Conservation (phyloP, 2,113 vertebrate genomes). For the Pelodiscus sinensis region DNA sequence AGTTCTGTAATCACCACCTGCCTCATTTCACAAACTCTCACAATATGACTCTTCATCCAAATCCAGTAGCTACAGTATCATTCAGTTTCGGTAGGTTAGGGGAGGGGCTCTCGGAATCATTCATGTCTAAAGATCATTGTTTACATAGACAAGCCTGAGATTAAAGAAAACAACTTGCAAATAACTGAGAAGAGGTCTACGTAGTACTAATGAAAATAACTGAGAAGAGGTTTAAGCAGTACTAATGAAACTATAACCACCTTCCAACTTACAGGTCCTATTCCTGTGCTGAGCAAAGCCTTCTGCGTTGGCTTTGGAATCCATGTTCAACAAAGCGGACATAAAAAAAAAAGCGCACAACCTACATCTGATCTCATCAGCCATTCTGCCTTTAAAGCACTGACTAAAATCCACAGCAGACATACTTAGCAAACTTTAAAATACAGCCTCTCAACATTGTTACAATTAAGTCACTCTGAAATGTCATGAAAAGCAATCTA, state of each 20-base stretch:
- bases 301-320: neutral
- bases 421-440: constrained; percentile 85
- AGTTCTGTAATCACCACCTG: rapidly evolving
- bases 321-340: constrained; percentile 47
- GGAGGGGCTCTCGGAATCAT: neutral
- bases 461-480: constrained; percentile 89
- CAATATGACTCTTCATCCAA: neutral
- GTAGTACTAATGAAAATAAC: neutral
- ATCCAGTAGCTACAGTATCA: neutral
- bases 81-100: neutral
- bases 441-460: constrained; percentile 85
- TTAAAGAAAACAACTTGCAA: neutral
- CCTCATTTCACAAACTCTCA: neutral
- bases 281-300: neutral
- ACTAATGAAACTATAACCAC: rapidly evolving
- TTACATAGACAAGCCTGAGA: neutral
- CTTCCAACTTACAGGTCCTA: neutral
- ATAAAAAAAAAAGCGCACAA: neutral
- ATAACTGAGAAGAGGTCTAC: neutral
- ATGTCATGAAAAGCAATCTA: constrained; percentile 90
- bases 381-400: constrained; percentile 76
- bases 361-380: constrained; percentile 71
- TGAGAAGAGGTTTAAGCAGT: neutral
- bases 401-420: constrained; percentile 76
- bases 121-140: neutral